Evolutionary conservation across 2,113 vertebrate genomes (phyloP), one percentile per base, ranked within the genome.

Genomic region (Podarcis cretensis): DNA sequence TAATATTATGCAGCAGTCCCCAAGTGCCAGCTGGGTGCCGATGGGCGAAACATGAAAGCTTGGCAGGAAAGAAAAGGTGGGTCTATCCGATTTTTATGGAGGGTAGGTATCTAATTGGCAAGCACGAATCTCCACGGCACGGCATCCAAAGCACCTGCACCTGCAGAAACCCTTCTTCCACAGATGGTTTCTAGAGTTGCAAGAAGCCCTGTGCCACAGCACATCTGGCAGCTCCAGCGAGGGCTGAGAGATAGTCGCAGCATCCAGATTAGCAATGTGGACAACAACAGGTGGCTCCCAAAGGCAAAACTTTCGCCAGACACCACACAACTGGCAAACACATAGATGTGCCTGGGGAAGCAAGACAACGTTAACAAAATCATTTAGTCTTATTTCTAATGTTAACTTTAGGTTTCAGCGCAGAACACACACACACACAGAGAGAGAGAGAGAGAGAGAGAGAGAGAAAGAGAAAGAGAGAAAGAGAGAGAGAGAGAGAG

Each of bases 251-350:
- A 59, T 37, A 57, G 57, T 5, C 5, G 37, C n/a, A 37, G 6
- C 6, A 27, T 27, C 40, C n/a, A 80, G 40, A 66, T 81, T 21
- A 54, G n/a, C 5, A 59, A 59, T 10, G 68, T n/a, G 57, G 54
- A 43, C 48, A 86, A 78, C 59, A 81, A 81, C 32, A 87, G 79
- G 48, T 82, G 69, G 77, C 43, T 57, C 54, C 69, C 69, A 75
- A 74, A 81, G 79, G 37, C 69, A 43, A n/a, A 76, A 65, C 87
- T 88, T 65, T 32, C 37, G 2, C 40, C 2, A 37, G 71, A 76
- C 7, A 43, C 6, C 23, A 37, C 66, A n/a, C 40, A n/a, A 13
- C 40, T 54, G n/a, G 12, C 40, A 32, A 57, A 37, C 30, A 20
- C 57, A 75, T 2, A 71, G 14, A 43, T 14, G 40, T 54, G 40